Base-by-base conservation (phyloP, 1,140 invertebrate genomes). In the Pseudachorutes palmiensis region DNA sequence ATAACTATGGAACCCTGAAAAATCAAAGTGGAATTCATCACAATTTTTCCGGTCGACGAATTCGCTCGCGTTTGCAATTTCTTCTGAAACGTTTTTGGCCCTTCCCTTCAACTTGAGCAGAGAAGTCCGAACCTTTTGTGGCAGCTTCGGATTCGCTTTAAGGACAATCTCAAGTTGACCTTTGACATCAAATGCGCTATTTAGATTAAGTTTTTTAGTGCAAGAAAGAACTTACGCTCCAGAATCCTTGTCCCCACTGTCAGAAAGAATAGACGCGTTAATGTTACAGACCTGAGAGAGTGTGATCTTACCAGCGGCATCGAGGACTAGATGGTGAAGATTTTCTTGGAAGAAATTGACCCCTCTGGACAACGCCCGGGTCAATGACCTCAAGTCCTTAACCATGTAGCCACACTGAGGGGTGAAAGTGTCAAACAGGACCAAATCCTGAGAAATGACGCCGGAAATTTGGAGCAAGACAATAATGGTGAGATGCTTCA, bases 201-300 rank as follows among this genome's bases (percentile, higher is more conserved):
- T 41, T 22, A 66, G 2, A 55, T 67, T 32, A 49, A 26, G 2
- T 33, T n/a, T n/a, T n/a, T n/a, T n/a, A n/a, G n/a, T n/a, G n/a
- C n/a, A n/a, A 5, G 2, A 30, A 57, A 41, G 5, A 61, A 41
- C 30, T 30, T 60, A 31, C 26, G 30, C 24, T 60, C 59, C 28
- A 67, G n/a, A 31, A 62, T 67, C 41, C 31, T 67, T 31, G 59
- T 48, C n/a, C 65, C 65, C 19, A 67, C 19, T 22, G 36, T n/a
- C n/a, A n/a, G n/a, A n/a, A n/a, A n/a, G n/a, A n/a, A n/a, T n/a
- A n/a, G n/a, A n/a, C n/a, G n/a, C n/a, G n/a, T n/a, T n/a, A n/a
- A n/a, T n/a, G n/a, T n/a, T n/a, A n/a, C n/a, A n/a, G n/a, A n/a
- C n/a, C n/a, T n/a, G n/a, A n/a, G n/a, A n/a, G n/a, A n/a, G n/a